Evolutionary conservation across 2,888 invertebrate genomes (phyloP), one percentile per base, ranked within the genome.

Genomic region (Acronicta leporina): DNA sequence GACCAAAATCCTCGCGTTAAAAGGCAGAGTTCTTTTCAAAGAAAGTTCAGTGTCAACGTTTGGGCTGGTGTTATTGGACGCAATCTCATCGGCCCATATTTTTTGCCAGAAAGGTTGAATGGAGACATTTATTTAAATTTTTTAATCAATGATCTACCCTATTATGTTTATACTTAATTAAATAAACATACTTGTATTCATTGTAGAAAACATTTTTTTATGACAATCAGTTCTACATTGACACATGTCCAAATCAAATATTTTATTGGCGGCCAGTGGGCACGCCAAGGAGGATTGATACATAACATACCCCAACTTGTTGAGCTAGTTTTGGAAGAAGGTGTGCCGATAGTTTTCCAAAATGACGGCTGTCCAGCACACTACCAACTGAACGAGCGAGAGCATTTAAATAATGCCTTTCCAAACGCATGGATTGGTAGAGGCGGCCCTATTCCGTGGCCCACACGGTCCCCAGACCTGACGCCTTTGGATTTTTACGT

Each of bases 1-100:
- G 58, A 57, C 25, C 42, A 45, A 33, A 66, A 69, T 60, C 69
- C 63, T 33, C 65, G 60, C 42, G 46, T 40, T 35, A 63, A 63
- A 54, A 69, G 58, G 16, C 63, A 63, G 35, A 47, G 48, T 30
- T 56, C 56, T 13, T 47, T 58, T 14, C 65, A 61, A 16, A 52
- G 45, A 33, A 52, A 52, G 58, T 61, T 63, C 20, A 50, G 46
- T 44, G 57, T 67, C 5, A 64, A 70, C 54, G 66, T 67, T 10
- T 67, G 63, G 66, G 70, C 61, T 15, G 62, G 62, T 33, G 50
- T 70, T 25, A 64, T 67, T 38, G 61, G 59, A 40, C 45, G 33
- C 42, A 13, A 10, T 38, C 60, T 42, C 56, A 27, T 61, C 52
- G 56, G 60, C 10, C 59, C 67, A 25, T 44, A 63, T 35, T 54